A percentile compares a stretch with the other conserved stretches of the same genome.
Evolutionary conservation across 1,140 invertebrate genomes (phyloP).

Genomic region (Coptotermes formosanus): DNA sequence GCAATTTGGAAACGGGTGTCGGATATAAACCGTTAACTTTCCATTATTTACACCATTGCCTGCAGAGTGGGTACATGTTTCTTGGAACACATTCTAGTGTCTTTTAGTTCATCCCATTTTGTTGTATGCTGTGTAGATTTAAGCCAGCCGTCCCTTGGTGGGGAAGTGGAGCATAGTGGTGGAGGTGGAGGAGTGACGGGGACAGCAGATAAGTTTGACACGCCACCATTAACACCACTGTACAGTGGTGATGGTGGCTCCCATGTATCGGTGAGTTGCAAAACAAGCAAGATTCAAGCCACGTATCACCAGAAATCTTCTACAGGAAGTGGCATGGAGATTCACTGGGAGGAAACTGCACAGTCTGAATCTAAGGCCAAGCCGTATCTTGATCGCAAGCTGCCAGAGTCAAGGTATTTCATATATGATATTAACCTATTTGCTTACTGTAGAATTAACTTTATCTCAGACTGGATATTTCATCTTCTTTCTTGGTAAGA

Average conservation of each 20-base stretch:
- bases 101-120: too few species aligned
- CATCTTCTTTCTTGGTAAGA: too few species aligned
- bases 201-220: constrained; percentile 45
- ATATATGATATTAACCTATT: too few species aligned
- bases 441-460: too few species aligned
- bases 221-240: constrained; percentile 54
- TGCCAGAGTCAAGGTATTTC: not conserved
- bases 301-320: constrained; percentile 44
- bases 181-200: constrained; percentile 14
- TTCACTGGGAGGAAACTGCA: constrained; percentile 63
- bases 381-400: not conserved
- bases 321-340: constrained; percentile 58
- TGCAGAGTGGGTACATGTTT: too few species aligned
- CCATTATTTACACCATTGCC: too few species aligned
- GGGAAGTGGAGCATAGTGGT: constrained; percentile 55
- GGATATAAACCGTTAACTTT: too few species aligned
- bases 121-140: constrained; percentile 55
- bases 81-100: too few species aligned
- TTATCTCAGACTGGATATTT: too few species aligned
- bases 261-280: constrained; percentile 22
- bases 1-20: too few species aligned
- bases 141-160: constrained; percentile 70
- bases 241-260: constrained; percentile 38
- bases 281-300: constrained; percentile 40
- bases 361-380: not conserved